phyloP scores from a whole-genome alignment of 2,797 vertebrate species.

The Peromyscus aztecus region DNA sequence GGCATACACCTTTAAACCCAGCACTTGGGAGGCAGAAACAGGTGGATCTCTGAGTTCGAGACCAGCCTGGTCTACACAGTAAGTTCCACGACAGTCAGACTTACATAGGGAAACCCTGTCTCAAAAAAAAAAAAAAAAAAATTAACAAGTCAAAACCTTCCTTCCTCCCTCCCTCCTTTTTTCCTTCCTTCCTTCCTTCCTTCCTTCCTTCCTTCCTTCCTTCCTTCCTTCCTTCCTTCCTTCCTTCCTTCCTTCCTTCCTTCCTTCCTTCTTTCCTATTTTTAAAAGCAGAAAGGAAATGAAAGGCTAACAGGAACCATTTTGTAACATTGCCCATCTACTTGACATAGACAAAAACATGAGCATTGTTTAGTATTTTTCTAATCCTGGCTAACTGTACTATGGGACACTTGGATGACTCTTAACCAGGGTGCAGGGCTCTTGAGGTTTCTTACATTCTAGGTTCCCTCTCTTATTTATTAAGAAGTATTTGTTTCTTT shows the following conservation, averaged over 20 bases:
- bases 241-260: no score
- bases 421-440: not conserved
- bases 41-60: no score
- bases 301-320: not conserved
- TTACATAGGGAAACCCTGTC: no score
- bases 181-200: no score
- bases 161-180: not conserved
- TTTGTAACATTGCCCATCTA: not conserved
- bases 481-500: not conserved
- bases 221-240: no score
- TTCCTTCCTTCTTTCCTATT: no score
- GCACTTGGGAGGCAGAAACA: no score
- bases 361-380: not conserved
- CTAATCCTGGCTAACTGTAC: not conserved
- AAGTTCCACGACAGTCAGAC: no score
- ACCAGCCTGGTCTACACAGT: no score
- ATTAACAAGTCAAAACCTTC: not conserved
- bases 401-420: not conserved
- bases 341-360: not conserved
- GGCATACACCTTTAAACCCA: no score
- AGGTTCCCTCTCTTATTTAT: not conserved
- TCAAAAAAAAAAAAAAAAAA: not conserved
- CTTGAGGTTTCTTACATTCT: not conserved
- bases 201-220: no score
- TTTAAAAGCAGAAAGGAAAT: not conserved